Base-by-base conservation (phyloP, 2,797 vertebrate genomes). In the Poeciliopsis turneri region DNA sequence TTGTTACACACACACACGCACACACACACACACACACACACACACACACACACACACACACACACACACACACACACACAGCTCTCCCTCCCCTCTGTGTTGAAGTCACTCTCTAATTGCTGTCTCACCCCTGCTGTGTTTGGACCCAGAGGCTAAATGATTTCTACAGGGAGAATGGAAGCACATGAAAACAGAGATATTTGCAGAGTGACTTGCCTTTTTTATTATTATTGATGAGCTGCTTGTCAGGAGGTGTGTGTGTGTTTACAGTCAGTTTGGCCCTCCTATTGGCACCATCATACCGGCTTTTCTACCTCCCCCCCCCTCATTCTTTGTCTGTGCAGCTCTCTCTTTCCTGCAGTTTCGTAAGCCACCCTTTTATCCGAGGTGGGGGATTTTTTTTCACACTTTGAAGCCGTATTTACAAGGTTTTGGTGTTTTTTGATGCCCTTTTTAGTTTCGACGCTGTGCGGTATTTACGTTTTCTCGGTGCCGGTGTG, bases 71-170 rank as follows among this genome's bases (percentile, higher is more conserved):
- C 47, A 28, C 75, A 2, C 49, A 2, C 49, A 15, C 46, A 18
- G 1, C 15, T 81, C 73, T 72, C 70, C 46, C 83, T 83, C 82
- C 74, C 74, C 72, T 83, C 76, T 78, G 73, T 75, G 79, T 81
- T 68, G 82, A 87, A 88, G 88, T 90, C 89, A 84, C 83, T 89
- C 90, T 92, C 90, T 95, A 95, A 95, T 95, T 95, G 94, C 93
- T 86, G 90, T 86, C 91, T 92, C 86, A 82, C 89, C 87, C 94
- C 93, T 89, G 92, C 94, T 93, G 94, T 77, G 91, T 80, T 91
- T 68, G 78, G 83, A 91, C 92, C 95, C 78, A 46, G 81, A 95
- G 93, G 95, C 94, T 94, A 95, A 95, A 94, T 93, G 85, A 88
- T 92, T 93, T 93, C 91, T 92, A 84, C 91, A 81, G 91, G 84